Base-by-base conservation (phyloP, 2,797 vertebrate genomes). In the Bucorvus abyssinicus region DNA sequence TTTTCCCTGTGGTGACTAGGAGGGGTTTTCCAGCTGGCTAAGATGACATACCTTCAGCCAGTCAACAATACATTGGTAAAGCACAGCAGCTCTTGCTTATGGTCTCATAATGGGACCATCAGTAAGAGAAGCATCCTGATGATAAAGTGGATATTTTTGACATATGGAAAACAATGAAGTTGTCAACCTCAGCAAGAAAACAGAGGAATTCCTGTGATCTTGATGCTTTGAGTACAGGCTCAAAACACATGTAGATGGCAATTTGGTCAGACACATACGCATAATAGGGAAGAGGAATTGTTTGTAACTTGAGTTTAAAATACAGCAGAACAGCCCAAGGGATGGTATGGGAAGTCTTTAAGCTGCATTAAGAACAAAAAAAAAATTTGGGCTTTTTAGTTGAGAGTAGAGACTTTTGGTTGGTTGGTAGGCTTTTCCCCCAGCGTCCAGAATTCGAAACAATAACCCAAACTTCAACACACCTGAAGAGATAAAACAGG, bases 31-130 rank as follows among this genome's bases (percentile, higher is more conserved):
- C 20, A 52, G 26, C 38, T 63, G 34, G 60, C 26, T 53, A 27
- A 76, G 64, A 19, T 27, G 65, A 21, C 18, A 12, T 36, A n/a
- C 38, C 40, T 75, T 69, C n/a, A 49, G 23, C 45, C 23, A 50
- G 47, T 59, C 45, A 47, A 32, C 50, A 69, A 7, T 34, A n/a
- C 10, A 16, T 30, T 0, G 0, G 22, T 16, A 30, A 17, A 40
- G 29, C 42, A 56, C 29, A 32, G n/a, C n/a, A 40, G 29, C 49
- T 52, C n/a, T 61, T 56, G 32, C 45, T 73, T 84, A 22, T 26
- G 34, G 44, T 44, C 11, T 50, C 7, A 9, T 68, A 50, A 45
- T 68, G 20, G 32, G 42, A 56, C 32, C 17, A 34, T n/a, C 29
- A 63, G 32, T 68, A 69, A 50, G 24, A 74, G 55, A 50, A 56